A percentile compares a stretch with the other conserved stretches of the same genome.
phyloP scores from a whole-genome alignment of 2,888 invertebrate genomes.

The Clitarchus hookeri region DNA sequence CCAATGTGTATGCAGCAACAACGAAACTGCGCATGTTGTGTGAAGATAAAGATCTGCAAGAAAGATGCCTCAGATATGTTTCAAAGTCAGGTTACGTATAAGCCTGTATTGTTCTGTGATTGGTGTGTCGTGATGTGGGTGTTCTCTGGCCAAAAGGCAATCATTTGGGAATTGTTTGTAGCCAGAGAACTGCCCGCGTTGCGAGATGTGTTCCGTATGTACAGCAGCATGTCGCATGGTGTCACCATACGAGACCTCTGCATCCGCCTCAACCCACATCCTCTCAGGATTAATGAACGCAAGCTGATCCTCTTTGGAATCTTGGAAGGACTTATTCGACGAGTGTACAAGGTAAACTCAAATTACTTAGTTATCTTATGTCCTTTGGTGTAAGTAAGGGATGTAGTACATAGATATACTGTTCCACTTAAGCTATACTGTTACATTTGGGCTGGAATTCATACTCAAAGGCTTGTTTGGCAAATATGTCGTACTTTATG shows the following conservation, averaged over 20 bases:
- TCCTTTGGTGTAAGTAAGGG: too few species aligned
- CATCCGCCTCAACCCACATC: conserved; percentile 72
- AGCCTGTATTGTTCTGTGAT: neutral
- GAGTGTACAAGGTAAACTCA: conserved; percentile 71
- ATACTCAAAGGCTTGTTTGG: too few species aligned
- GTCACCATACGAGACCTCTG: conserved; percentile 78
- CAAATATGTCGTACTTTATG: too few species aligned
- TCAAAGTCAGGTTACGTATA: conserved; percentile 64
- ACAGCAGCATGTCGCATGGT: conserved; percentile 76
- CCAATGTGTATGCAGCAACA: conserved; percentile 82
- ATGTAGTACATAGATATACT: too few species aligned
- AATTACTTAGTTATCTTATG: too few species aligned
- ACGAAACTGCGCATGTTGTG: conserved; percentile 72
- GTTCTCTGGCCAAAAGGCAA: neutral
- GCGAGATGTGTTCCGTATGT: conserved; percentile 73
- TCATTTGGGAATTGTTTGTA: conserved; percentile 49
- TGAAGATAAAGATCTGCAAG: conserved; percentile 68
- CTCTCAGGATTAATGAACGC: conserved; percentile 76
- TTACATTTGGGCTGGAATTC: too few species aligned
- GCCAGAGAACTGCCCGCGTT: conserved; percentile 69
- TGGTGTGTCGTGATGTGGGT: neutral
- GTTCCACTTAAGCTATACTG: too few species aligned
- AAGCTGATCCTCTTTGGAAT: conserved; percentile 86
- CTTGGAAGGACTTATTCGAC: conserved; percentile 79
- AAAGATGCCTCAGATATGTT: conserved; percentile 73